These are phyloP conservation scores for Tauraco hartlaubi DNA, from an alignment of 2,797 vertebrate genomes.

Conservation along the genomic window DNA sequence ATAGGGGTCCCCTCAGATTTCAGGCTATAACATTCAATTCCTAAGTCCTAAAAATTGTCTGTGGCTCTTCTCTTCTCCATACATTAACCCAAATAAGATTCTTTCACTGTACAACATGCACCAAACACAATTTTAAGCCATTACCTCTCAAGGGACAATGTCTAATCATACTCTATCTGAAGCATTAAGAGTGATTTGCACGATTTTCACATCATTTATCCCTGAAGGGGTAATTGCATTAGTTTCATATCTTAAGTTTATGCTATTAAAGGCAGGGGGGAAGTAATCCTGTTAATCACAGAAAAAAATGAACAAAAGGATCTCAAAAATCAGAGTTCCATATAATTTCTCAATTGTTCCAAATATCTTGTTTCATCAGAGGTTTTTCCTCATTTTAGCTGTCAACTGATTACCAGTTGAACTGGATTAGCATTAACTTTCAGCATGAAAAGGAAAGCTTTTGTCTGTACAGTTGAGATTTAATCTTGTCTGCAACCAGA, in stretches of 20 bases:
- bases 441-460: not conserved
- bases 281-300: not conserved
- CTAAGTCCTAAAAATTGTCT: not conserved
- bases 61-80: not conserved
- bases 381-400: not conserved
- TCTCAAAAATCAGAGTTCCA: not conserved
- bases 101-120: not conserved
- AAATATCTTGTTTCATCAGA: not conserved
- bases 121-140: not conserved
- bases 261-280: not conserved
- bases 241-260: not conserved
- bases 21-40: not conserved
- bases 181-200: not conserved
- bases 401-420: not conserved
- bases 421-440: not conserved
- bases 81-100: not conserved
- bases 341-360: not conserved
- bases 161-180: not conserved
- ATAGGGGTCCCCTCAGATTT: not conserved
- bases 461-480: not conserved
- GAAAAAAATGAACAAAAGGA: not conserved
- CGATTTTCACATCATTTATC: not conserved
- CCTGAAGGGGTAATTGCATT: not conserved
- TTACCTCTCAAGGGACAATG: not conserved
- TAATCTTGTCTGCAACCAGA: not conserved